phyloP scores from a whole-genome alignment of 2,888 invertebrate species.

The Scaptomyza flava region DNA sequence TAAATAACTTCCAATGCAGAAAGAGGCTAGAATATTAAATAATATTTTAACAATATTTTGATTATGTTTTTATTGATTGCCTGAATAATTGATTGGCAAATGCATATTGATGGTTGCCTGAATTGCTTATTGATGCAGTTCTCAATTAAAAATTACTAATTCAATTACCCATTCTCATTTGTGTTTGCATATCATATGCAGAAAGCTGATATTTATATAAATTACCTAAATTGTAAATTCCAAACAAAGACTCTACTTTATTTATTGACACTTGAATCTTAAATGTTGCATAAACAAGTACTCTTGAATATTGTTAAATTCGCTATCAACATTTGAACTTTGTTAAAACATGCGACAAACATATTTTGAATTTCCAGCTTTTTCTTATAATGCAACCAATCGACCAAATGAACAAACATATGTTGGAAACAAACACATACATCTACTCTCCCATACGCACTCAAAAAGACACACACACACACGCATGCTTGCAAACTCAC shows the following conservation, averaged over 20 bases:
- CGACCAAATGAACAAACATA: no score
- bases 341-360: not conserved
- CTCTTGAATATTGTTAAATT: not conserved
- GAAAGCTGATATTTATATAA: not conserved
- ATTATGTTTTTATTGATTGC: not conserved
- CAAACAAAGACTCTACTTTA: not conserved
- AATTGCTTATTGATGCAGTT: conserved; percentile 10
- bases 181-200: not conserved
- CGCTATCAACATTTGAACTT: not conserved
- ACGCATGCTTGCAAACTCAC: not conserved
- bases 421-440: conserved; percentile 6
- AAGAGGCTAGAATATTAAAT: not conserved
- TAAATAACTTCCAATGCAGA: not conserved
- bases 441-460: not conserved
- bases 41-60: not conserved
- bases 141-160: not conserved
- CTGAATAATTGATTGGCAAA: not conserved
- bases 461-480: not conserved
- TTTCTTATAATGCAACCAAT: no score
- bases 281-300: not conserved
- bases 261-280: not conserved
- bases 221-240: not conserved
- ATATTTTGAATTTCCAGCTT: no score
- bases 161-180: not conserved
- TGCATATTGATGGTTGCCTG: not conserved